Evolutionary conservation across 2,888 invertebrate genomes (phyloP).

Genomic region (Clunio marinus): DNA sequence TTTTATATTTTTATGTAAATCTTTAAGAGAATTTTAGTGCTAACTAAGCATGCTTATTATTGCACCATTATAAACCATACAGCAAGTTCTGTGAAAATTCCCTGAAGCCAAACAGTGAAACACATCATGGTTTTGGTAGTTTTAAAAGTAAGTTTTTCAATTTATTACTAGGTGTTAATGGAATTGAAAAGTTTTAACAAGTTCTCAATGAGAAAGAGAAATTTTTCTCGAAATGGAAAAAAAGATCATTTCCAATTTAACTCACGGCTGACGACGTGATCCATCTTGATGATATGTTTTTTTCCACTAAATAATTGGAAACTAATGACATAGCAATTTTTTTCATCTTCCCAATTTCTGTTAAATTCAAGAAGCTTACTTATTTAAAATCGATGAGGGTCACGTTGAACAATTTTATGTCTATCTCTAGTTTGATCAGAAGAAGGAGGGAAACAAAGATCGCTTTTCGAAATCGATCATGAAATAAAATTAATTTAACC

Average conservation of each 20-base stretch:
- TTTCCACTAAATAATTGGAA: constrained; percentile 28
- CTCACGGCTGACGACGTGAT: no score
- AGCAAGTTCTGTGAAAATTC: constrained; percentile 16
- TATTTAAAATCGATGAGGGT: neutral
- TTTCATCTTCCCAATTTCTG: constrained; percentile 12
- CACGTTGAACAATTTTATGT: neutral
- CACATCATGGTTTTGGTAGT: neutral
- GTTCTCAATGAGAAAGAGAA: no score
- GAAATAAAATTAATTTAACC: constrained; percentile 4
- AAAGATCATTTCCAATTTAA: no score
- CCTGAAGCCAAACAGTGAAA: constrained; percentile 9
- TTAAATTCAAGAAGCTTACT: neutral
- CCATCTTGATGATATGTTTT: constrained; percentile 16
- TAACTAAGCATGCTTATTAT: neutral
- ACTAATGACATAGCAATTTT: constrained; percentile 36
- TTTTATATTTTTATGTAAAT: neutral
- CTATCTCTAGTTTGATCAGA: constrained; percentile 7
- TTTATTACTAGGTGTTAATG: no score
- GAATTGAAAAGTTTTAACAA: no score
- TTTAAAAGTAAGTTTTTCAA: no score
- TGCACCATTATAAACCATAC: neutral
- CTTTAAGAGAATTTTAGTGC: neutral
- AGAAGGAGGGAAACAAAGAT: neutral
- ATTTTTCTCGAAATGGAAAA: no score
- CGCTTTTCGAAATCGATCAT: neutral